phyloP scores from a whole-genome alignment of 1,140 invertebrate genomes.

The Pteromalus puparum region DNA sequence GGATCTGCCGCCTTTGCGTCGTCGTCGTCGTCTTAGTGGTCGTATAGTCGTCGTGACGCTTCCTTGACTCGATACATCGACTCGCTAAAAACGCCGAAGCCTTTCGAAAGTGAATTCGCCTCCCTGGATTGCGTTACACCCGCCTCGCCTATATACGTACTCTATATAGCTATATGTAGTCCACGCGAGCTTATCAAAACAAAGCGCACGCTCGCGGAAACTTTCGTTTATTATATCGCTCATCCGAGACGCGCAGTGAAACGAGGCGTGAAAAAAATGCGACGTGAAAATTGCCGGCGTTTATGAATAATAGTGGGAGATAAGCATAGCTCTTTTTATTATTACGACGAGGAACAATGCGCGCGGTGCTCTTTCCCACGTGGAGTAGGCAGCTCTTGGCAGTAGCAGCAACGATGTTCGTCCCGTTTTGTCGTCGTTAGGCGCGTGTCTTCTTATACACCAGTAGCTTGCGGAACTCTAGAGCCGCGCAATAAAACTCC shows the following conservation, averaged over 20 bases:
- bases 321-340: constrained; percentile 27
- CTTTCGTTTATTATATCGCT: constrained; percentile 12
- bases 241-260: neutral
- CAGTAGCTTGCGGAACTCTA: neutral
- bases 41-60: constrained; percentile 27
- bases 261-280: constrained; percentile 43
- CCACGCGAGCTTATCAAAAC: constrained; percentile 31
- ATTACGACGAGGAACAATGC: neutral
- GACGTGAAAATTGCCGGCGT: constrained; percentile 40
- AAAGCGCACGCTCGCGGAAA: neutral
- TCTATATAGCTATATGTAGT: neutral
- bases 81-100: constrained; percentile 12
- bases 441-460: constrained; percentile 1
- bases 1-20: constrained; percentile 18
- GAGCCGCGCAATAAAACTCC: constrained; percentile 31
- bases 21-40: constrained; percentile 14
- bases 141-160: neutral
- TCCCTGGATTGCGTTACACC: constrained; percentile 11
- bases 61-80: neutral
- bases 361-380: constrained; percentile 37
- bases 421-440: constrained; percentile 29
- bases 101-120: constrained; percentile 52
- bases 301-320: constrained; percentile 37
- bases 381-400: constrained; percentile 2
- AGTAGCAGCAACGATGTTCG: neutral